Percentiles rank a stretch among this genome's conserved stretches.
These are phyloP conservation scores for Amphipoea oculea DNA, from an alignment of 2,888 invertebrate genomes.

Conservation along the genomic window DNA sequence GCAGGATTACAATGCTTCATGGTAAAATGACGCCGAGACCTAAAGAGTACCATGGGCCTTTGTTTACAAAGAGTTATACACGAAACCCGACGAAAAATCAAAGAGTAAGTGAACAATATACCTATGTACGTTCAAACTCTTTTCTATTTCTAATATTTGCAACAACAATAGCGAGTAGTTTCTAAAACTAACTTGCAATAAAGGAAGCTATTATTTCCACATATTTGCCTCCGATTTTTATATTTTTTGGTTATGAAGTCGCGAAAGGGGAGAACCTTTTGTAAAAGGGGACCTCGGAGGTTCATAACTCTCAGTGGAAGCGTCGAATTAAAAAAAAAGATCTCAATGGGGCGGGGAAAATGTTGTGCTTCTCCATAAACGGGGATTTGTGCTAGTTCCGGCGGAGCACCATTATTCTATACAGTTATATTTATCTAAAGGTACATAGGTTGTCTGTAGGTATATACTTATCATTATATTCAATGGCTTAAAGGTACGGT, in stretches of 20 bases:
- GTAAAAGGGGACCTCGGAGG: slow-evolving; percentile 59
- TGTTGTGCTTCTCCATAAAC: slow-evolving; percentile 40
- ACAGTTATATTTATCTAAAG: background rate
- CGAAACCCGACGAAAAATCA: background rate
- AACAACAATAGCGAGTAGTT: slow-evolving; percentile 34
- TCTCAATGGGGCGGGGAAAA: slow-evolving; percentile 52
- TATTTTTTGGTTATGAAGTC: slow-evolving; percentile 62
- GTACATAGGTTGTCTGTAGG: background rate
- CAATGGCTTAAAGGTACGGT: background rate
- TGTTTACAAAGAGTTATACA: slow-evolving; percentile 38
- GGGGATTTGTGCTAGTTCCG: slow-evolving; percentile 43
- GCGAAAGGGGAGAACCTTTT: slow-evolving; percentile 52
- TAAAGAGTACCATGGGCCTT: slow-evolving; percentile 39
- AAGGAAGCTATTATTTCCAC: slow-evolving; percentile 49
- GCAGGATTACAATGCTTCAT: slow-evolving; percentile 75
- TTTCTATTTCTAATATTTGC: slow-evolving; percentile 3
- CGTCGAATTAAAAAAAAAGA: slow-evolving; percentile 63
- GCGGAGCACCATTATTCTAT: background rate
- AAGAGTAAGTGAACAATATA: background rate
- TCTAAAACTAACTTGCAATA: slow-evolving; percentile 44
- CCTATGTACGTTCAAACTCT: background rate
- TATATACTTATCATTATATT: slow-evolving; percentile 2
- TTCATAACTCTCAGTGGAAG: slow-evolving; percentile 62
- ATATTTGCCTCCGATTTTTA: slow-evolving; percentile 46
- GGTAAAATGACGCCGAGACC: slow-evolving; percentile 57